phyloP scores from a whole-genome alignment of 2,888 invertebrate genomes.

The Drosophila trichaetosa region DNA sequence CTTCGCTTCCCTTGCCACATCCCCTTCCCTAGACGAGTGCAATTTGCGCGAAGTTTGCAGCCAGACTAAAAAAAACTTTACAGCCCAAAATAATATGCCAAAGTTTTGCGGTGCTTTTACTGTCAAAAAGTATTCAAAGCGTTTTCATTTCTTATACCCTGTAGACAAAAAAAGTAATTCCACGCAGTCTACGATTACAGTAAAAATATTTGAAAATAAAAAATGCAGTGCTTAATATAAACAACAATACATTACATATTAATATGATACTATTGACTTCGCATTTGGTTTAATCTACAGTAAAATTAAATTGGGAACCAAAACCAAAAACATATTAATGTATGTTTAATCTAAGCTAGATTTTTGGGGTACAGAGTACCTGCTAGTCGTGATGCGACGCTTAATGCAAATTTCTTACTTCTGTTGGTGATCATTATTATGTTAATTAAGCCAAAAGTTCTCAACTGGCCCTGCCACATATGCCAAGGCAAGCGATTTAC shows the following conservation, averaged over 20 bases:
- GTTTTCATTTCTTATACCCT: conserved; percentile 21
- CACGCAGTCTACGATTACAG: background rate
- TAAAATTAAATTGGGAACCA: background rate
- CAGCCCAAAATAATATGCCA: conserved; percentile 37
- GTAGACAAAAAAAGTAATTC: background rate
- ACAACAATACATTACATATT: background rate
- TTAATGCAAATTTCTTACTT: conserved; percentile 3
- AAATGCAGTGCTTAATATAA: background rate
- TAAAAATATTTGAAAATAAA: background rate
- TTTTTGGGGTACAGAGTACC: background rate
- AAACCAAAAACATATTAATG: background rate
- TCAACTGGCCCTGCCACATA: conserved; percentile 35
- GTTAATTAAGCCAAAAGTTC: conserved; percentile 67
- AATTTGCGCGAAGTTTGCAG: conserved; percentile 41
- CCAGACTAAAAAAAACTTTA: conserved; percentile 35
- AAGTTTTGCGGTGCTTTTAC: conserved; percentile 33
- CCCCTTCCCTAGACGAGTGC: background rate
- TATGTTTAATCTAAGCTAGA: background rate
- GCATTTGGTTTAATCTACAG: background rate
- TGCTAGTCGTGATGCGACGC: background rate
- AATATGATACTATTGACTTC: background rate
- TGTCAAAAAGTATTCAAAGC: conserved; percentile 26
- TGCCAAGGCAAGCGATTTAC: conserved; percentile 44
- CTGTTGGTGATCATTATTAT: conserved; percentile 55
- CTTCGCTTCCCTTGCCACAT: rapidly evolving